Evolutionary conservation across 2,113 vertebrate species (phyloP).

Genomic region (Orthonyx spaldingii): DNA sequence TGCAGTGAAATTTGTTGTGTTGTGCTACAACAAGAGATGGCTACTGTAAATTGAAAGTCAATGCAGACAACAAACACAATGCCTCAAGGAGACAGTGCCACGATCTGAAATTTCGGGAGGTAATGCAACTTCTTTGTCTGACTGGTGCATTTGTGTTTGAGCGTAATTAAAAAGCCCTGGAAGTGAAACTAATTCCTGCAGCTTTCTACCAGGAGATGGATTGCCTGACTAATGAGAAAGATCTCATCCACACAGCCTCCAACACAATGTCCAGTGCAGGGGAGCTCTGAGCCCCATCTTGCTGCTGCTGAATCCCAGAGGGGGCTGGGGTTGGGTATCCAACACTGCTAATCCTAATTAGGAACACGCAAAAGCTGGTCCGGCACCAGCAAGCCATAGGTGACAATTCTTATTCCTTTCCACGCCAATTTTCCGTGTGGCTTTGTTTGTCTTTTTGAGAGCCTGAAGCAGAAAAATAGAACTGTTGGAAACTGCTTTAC

Average conservation of each 20-base stretch:
- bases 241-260: not conserved
- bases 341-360: not conserved
- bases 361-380: not conserved
- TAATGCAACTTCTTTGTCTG: slow-evolving; percentile 10
- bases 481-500: slow-evolving; percentile 28
- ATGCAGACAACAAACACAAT: not conserved
- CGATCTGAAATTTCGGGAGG: not conserved
- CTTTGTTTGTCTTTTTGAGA: not conserved
- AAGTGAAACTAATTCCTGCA: slow-evolving; percentile 32
- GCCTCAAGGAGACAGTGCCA: not conserved
- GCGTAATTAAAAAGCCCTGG: slow-evolving; percentile 6
- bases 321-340: not conserved
- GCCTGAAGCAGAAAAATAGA: slow-evolving; percentile 8
- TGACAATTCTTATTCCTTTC: not conserved
- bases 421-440: not conserved
- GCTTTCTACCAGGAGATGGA: not conserved
- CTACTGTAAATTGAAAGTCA: not conserved
- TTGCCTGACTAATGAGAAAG: not conserved
- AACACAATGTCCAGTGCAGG: not conserved
- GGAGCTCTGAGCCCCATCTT: not conserved
- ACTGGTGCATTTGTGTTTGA: not conserved
- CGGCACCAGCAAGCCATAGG: not conserved
- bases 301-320: not conserved
- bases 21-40: not conserved
- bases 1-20: not conserved